Conservation (phyloP, 2,888 invertebrate species). For the Drosophila prostipennis region DNA sequence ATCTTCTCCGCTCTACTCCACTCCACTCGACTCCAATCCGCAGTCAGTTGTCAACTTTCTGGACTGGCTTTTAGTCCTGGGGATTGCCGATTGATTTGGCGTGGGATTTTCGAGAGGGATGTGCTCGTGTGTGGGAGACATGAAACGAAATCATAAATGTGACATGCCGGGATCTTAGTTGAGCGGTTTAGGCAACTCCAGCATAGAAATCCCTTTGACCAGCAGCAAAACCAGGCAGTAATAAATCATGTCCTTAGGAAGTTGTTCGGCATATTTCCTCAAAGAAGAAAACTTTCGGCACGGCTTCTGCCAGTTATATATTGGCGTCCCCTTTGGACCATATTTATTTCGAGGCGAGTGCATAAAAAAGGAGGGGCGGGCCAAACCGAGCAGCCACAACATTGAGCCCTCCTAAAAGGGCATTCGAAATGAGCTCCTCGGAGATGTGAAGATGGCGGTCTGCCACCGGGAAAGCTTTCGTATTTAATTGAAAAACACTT, state of each 20-base stretch:
- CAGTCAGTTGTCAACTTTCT: constrained; percentile 72
- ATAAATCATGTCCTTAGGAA: constrained; percentile 31
- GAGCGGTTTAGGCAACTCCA: constrained; percentile 7
- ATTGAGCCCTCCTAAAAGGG: constrained; percentile 48
- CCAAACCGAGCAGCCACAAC: constrained; percentile 24
- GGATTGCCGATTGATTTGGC: constrained; percentile 67
- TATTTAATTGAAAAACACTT: constrained; percentile 73
- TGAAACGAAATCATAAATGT: constrained; percentile 71
- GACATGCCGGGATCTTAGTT: constrained; percentile 28
- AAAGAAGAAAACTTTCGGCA: constrained; percentile 8
- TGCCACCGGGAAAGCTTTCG: constrained; percentile 35
- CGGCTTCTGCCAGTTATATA: constrained; percentile 24
- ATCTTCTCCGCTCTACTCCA: constrained; percentile 21
- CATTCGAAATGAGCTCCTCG: constrained; percentile 62
- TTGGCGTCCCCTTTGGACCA: constrained; percentile 17
- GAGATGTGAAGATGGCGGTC: constrained; percentile 27
- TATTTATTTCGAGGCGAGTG: constrained; percentile 8
- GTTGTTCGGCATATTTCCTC: constrained; percentile 21
- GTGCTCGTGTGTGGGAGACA: constrained; percentile 32
- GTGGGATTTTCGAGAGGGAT: constrained; percentile 54
- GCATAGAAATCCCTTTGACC: constrained; percentile 29
- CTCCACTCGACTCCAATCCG: constrained; percentile 36
- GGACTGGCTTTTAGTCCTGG: constrained; percentile 59
- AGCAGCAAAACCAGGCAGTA: constrained; percentile 7
- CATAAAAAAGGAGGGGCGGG: constrained; percentile 10